A percentile compares a stretch with the other conserved stretches of the same genome.
These are phyloP conservation scores for Dioctria linearis DNA, from an alignment of 2,888 invertebrate species.

Conservation along the genomic window DNA sequence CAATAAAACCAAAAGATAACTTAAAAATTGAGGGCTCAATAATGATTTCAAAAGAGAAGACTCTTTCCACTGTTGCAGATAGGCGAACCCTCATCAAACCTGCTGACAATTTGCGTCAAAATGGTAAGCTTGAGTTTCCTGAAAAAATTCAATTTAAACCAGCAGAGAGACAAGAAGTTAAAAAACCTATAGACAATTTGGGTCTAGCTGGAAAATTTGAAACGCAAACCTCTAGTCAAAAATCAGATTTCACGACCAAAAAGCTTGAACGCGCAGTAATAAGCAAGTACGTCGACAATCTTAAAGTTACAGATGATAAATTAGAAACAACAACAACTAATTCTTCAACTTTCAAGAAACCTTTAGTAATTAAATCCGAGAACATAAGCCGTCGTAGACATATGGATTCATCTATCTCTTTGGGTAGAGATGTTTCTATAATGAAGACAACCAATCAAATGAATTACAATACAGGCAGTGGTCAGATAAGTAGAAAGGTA, in stretches of 20 bases:
- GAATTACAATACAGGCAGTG: slow-evolving; percentile 74
- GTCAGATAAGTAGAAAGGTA: slow-evolving; percentile 66
- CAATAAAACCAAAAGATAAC: slow-evolving; percentile 74
- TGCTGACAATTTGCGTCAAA: slow-evolving; percentile 71
- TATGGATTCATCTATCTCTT: slow-evolving; percentile 78
- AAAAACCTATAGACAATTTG: slow-evolving; percentile 75
- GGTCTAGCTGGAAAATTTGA: slow-evolving; percentile 50
- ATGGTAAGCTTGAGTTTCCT: slow-evolving; percentile 61
- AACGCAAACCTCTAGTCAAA: slow-evolving; percentile 55
- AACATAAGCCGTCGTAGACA: slow-evolving; percentile 74
- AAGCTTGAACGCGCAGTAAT: slow-evolving; percentile 78
- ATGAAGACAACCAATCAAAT: slow-evolving; percentile 76
- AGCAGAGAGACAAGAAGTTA: slow-evolving; percentile 70
- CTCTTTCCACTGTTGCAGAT: not conserved
- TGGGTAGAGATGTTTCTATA: slow-evolving; percentile 74
- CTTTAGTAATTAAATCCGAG: slow-evolving; percentile 69
- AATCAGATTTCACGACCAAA: slow-evolving; percentile 74
- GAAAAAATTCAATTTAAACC: slow-evolving; percentile 66
- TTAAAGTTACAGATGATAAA: slow-evolving; percentile 72
- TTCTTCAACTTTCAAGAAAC: slow-evolving; percentile 73
- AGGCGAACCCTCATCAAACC: slow-evolving; percentile 54
- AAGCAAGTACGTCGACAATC: slow-evolving; percentile 73
- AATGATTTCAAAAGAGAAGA: slow-evolving; percentile 51
- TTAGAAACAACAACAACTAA: slow-evolving; percentile 74
- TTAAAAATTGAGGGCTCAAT: slow-evolving; percentile 70